Evolutionary conservation across 1,140 invertebrate genomes (phyloP), one percentile per base, ranked within the genome.

Genomic region (Neoseiulus cucumeris): DNA sequence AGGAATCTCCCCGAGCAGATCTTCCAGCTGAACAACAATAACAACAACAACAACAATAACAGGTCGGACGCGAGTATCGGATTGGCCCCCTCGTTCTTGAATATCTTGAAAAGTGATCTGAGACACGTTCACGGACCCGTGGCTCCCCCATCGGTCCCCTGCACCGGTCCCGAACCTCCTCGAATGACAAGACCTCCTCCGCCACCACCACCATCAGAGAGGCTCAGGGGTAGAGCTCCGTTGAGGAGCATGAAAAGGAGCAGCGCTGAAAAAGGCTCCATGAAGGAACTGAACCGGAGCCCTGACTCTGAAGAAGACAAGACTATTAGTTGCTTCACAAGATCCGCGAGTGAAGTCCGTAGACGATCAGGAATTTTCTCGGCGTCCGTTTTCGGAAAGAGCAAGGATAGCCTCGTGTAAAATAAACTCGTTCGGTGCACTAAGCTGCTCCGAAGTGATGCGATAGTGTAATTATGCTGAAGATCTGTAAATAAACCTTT

Each of bases 341-440:
- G 51, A 59, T 25, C 51, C 14, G 22, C 51, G 17, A 25, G 25
- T 29, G 33, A 59, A 14, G 22, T 59, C 22, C 25, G 33, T 17
- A 12, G 51, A 25, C 25, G 51, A 25, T 59, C 51, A 17, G 51
- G 25, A 6, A 59, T 25, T 14, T 59, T 59, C 51, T 29, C 25
- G 25, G 51, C 51, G 22, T 25, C 51, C 22, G 33, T 25, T 33
- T 29, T 25, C 22, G 14, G 25, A 1, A 59, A 25, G 22, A 33
- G 51, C 51, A 59, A 59, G 9, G 51, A 59, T 59, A 59, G 51
- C 9, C 51, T 59, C 12, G 51, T 59, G 25, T 59, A 9, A 39
- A 39, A 39, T n/a, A n/a, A n/a, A n/a, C n/a, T n/a, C n/a, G 33
- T 39, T 39, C 33, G n/a, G n/a, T n/a, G n/a, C n/a, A n/a, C n/a